phyloP scores from a whole-genome alignment of 2,888 invertebrate genomes.

The Dryobotodes eremita region DNA sequence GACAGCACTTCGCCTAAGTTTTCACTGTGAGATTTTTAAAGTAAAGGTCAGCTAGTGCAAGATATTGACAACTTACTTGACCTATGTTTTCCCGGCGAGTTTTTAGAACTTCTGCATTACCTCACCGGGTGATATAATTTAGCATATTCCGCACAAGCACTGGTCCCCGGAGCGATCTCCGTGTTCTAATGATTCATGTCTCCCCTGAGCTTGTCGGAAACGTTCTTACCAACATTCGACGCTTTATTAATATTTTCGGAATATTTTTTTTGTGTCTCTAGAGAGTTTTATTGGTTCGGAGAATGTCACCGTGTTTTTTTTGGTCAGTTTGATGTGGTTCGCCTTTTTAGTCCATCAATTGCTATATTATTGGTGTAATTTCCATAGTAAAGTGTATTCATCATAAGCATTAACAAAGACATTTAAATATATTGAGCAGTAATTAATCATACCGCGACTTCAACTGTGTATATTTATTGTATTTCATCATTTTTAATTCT shows the following conservation, averaged over 20 bases:
- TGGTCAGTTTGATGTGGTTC: too few relatives aligned
- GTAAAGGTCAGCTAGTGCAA: too few relatives aligned
- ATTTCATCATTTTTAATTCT: neutral
- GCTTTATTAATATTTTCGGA: slow-evolving; percentile 33
- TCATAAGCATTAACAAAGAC: neutral
- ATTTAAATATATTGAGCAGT: neutral
- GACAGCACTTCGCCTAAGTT: neutral
- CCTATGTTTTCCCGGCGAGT: neutral
- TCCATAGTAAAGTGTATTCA: neutral
- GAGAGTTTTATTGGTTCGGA: neutral
- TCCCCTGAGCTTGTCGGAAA: slow-evolving; percentile 47
- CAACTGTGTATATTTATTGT: neutral
- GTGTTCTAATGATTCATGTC: slow-evolving; percentile 56
- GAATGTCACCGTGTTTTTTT: slow-evolving; percentile 4
- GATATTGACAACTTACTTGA: neutral
- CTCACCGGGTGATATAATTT: slow-evolving; percentile 9
- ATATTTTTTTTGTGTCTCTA: slow-evolving; percentile 24
- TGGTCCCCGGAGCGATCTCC: slow-evolving; percentile 35
- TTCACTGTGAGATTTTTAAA: too few relatives aligned
- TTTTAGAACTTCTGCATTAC: slow-evolving; percentile 26
- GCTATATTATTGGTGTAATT: neutral
- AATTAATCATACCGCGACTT: neutral
- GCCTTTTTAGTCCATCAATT: neutral
- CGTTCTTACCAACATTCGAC: slow-evolving; percentile 36
- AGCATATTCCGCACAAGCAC: slow-evolving; percentile 45